Evolutionary conservation across 1,140 invertebrate genomes (phyloP).

Genomic region (Eriocheir sinensis): DNA sequence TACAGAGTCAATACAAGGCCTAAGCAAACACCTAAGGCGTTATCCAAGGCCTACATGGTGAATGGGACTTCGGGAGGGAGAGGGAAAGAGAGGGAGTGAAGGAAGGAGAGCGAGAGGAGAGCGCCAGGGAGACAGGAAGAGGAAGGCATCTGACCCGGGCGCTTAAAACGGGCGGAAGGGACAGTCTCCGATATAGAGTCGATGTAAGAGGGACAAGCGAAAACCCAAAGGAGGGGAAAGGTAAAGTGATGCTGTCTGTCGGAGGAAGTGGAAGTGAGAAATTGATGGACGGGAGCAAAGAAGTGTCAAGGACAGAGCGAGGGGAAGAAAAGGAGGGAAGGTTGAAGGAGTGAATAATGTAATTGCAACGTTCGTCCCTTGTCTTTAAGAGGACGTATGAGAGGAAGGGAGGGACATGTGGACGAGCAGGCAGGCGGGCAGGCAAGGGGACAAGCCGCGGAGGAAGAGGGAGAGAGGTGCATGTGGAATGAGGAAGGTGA

Average conservation of each 20-base stretch:
- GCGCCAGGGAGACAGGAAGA: too few species aligned
- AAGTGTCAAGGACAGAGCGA: neutral
- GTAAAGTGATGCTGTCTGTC: neutral
- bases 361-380: too few species aligned
- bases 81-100: too few species aligned
- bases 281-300: neutral
- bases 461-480: neutral
- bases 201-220: too few species aligned
- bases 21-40: neutral
- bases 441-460: neutral
- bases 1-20: neutral
- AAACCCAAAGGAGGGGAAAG: neutral
- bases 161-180: too few species aligned
- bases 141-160: too few species aligned
- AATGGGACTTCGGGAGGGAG: neutral
- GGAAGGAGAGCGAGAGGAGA: too few species aligned
- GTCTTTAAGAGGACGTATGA: neutral
- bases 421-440: neutral
- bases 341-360: neutral
- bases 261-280: neutral
- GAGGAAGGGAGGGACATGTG: neutral
- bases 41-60: neutral
- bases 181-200: too few species aligned
- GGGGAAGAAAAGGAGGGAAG: neutral
- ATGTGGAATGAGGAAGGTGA: neutral